A percentile compares a stretch with the other conserved stretches of the same genome.
These are phyloP conservation scores for Cynopterus brachyotis DNA, from an alignment of 2,113 vertebrate genomes.

Conservation along the genomic window DNA sequence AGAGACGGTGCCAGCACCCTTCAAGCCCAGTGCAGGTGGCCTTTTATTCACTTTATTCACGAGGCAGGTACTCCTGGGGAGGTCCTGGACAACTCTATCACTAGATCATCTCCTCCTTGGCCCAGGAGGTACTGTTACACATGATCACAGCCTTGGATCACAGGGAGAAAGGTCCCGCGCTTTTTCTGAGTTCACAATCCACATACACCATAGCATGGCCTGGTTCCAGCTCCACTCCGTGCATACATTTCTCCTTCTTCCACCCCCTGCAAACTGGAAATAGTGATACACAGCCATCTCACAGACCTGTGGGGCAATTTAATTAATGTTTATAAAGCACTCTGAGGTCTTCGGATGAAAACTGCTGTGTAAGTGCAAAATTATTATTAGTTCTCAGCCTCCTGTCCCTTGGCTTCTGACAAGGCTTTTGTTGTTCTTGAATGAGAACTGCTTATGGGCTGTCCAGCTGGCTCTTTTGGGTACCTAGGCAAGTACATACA, in stretches of 20 bases:
- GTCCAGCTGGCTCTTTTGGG: conserved; percentile 32
- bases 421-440: conserved; percentile 59
- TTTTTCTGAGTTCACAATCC: background rate
- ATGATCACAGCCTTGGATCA: background rate
- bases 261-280: conserved; percentile 45
- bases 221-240: background rate
- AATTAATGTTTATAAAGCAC: conserved; percentile 74
- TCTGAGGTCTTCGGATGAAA: conserved; percentile 48
- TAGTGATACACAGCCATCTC: conserved; percentile 48
- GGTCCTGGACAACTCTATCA: background rate
- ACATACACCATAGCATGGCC: background rate
- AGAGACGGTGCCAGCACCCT: fast-evolving
- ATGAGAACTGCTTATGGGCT: background rate
- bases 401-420: conserved; percentile 67
- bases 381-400: conserved; percentile 75
- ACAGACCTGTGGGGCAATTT: conserved; percentile 45
- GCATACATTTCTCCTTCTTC: background rate
- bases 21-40: fast-evolving
- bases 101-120: background rate
- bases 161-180: background rate
- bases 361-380: conserved; percentile 71
- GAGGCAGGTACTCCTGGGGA: no score
- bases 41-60: background rate
- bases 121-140: fast-evolving
- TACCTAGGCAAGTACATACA: background rate